Percentiles rank a stretch among this genome's conserved stretches.
These are phyloP conservation scores for Microctonus hyperodae DNA, from an alignment of 2,888 invertebrate species.

Conservation along the genomic window DNA sequence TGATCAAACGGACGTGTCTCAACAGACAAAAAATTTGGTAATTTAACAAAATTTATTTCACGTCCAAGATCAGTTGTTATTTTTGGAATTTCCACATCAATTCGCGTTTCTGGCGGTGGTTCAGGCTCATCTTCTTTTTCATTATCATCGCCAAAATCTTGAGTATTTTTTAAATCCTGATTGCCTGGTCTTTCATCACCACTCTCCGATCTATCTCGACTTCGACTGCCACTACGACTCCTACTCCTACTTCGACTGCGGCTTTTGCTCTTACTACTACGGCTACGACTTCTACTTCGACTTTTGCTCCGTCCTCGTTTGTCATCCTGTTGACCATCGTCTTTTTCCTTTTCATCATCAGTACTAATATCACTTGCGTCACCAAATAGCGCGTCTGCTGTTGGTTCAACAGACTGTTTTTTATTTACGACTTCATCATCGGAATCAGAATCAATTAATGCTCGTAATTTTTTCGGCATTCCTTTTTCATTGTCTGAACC, in stretches of 20 bases:
- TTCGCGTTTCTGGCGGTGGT: slow-evolving; percentile 88
- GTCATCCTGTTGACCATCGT: slow-evolving; percentile 55
- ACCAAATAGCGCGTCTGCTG: slow-evolving; percentile 87
- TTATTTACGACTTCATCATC: slow-evolving; percentile 66
- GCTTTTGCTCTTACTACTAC: slow-evolving; percentile 61
- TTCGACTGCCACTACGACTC: slow-evolving; percentile 51
- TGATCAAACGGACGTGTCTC: slow-evolving; percentile 97
- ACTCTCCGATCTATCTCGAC: slow-evolving; percentile 56
- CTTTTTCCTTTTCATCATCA: slow-evolving; percentile 73
- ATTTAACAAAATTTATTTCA: slow-evolving; percentile 93
- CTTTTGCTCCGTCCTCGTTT: slow-evolving; percentile 50
- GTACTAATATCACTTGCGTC: slow-evolving; percentile 93
- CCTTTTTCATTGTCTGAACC: slow-evolving; percentile 54
- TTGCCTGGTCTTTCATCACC: slow-evolving; percentile 54
- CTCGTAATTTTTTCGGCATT: slow-evolving; percentile 63
- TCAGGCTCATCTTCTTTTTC: slow-evolving; percentile 80
- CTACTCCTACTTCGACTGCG: slow-evolving; percentile 59
- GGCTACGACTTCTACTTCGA: slow-evolving; percentile 63
- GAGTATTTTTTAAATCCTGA: slow-evolving; percentile 50
- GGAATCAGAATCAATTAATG: slow-evolving; percentile 73
- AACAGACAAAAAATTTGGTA: slow-evolving; percentile 98
- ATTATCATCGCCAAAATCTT: slow-evolving; percentile 65
- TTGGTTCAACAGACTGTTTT: slow-evolving; percentile 65
- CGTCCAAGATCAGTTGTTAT: slow-evolving; percentile 91
- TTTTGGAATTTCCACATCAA: slow-evolving; percentile 96